Base-by-base conservation (phyloP, 2,888 invertebrate species). In the Leuctra nigra region DNA sequence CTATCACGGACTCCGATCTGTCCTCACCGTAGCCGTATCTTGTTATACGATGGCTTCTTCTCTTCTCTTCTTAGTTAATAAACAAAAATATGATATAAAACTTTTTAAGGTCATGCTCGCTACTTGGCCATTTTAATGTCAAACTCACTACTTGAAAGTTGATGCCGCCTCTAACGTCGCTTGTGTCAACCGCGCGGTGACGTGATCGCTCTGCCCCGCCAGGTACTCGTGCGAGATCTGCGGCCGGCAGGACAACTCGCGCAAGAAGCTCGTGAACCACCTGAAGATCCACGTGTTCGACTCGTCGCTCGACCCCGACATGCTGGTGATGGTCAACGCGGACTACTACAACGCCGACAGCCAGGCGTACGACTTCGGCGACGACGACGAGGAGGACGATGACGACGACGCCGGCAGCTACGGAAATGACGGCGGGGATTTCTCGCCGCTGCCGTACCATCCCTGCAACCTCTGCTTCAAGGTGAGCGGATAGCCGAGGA, bases 241-340 rank as follows among this genome's bases (percentile, higher is more conserved):
- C 64, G 75, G 75, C 22, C 73, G 77, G 57, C 77, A 77, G 61
- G 79, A 79, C 61, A 78, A 79, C 62, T 78, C 77, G 20, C 25
- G 60, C n/a, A 77, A 77, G 64, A 74, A 73, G 60, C 66, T 75
- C 48, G 69, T 75, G 58, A 75, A 76, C 33, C 80, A 80, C 63
- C 73, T 79, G 6, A 69, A 75, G 1, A 75, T 78, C 52, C 80
- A 80, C 65, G 76, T 77, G 55, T 71, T 79, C 53, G 69, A 77
- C 59, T 66, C 75, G 14, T 70, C 63, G 22, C 60, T 63, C 39
- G 66, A 68, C 59, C 67, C 67, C 18, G 67, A 67, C 58, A 63
- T 64, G 25, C 62, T 68, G 55, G 64, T 68, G 25, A 62, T 66
- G 22, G 59, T 64, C 25, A 68, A 67, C 56, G 63, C 64, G 53